These are phyloP conservation scores for Eremobia ochroleuca DNA, from an alignment of 2,888 invertebrate species.

Conservation along the genomic window DNA sequence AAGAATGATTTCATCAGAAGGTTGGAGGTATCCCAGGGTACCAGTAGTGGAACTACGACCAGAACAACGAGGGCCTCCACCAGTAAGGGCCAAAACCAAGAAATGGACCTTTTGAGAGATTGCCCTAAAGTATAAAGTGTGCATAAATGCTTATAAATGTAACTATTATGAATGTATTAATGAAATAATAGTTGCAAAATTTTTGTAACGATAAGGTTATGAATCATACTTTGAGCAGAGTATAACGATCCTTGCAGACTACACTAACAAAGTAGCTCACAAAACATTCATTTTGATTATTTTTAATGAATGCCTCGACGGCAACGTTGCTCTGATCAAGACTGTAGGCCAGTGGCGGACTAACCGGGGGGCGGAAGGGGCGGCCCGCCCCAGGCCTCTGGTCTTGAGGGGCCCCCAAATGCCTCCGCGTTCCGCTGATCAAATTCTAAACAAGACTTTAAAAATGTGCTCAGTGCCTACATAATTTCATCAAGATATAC, in stretches of 20 bases:
- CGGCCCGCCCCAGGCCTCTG: too few species aligned
- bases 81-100: neutral
- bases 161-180: neutral
- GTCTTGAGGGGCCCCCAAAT: too few species aligned
- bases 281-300: neutral
- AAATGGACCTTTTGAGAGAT: conserved; percentile 24
- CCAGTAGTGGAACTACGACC: conserved; percentile 4
- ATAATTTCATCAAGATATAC: too few species aligned
- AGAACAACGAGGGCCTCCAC: neutral
- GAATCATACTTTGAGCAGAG: neutral
- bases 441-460: too few species aligned
- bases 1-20: conserved; percentile 11
- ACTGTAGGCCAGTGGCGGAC: too few species aligned
- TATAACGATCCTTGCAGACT: neutral
- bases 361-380: too few species aligned
- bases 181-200: neutral
- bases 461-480: too few species aligned
- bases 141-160: neutral
- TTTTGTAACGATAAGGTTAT: neutral
- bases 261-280: neutral
- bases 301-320: neutral
- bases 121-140: neutral
- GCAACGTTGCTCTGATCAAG: neutral
- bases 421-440: too few species aligned
- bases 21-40: neutral